Percentiles rank a stretch among this genome's conserved stretches.
These are phyloP conservation scores for Rhineura floridana DNA, from an alignment of 2,113 vertebrate genomes.

Conservation along the genomic window DNA sequence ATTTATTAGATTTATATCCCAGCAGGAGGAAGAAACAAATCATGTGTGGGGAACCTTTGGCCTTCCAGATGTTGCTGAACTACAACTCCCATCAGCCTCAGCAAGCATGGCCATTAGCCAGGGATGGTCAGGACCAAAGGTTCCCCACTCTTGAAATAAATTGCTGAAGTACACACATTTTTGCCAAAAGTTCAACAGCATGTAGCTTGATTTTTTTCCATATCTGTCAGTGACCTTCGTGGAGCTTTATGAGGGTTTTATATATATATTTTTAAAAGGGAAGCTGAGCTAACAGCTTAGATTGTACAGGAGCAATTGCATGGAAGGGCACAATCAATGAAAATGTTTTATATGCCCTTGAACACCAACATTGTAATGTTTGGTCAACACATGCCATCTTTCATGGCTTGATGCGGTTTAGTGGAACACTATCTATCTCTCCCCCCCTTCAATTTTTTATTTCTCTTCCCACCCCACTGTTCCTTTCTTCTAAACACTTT, in stretches of 20 bases:
- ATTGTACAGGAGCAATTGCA: background rate
- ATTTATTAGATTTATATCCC: no score
- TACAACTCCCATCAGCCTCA: no score
- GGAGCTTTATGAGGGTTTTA: background rate
- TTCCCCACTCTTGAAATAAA: no score
- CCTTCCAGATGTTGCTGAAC: no score
- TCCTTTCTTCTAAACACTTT: conserved; percentile 62
- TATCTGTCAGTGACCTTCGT: conserved; percentile 2
- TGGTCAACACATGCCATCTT: conserved; percentile 38
- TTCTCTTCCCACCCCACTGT: conserved; percentile 47
- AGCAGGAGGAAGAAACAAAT: no score
- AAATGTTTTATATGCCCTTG: conserved; percentile 38
- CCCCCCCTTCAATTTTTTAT: conserved; percentile 52
- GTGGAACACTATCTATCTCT: conserved; percentile 44
- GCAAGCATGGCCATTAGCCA: no score
- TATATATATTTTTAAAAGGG: background rate
- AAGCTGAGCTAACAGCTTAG: background rate
- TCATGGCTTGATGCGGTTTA: conserved; percentile 51
- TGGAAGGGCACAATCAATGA: conserved; percentile 10
- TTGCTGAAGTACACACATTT: background rate
- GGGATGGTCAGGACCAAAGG: no score
- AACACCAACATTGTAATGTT: conserved; percentile 36
- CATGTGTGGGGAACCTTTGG: no score
- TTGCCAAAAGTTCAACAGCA: background rate
- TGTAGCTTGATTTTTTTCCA: background rate